These are phyloP conservation scores for Calephelis nemesis DNA, from an alignment of 1,140 invertebrate genomes.

Conservation along the genomic window DNA sequence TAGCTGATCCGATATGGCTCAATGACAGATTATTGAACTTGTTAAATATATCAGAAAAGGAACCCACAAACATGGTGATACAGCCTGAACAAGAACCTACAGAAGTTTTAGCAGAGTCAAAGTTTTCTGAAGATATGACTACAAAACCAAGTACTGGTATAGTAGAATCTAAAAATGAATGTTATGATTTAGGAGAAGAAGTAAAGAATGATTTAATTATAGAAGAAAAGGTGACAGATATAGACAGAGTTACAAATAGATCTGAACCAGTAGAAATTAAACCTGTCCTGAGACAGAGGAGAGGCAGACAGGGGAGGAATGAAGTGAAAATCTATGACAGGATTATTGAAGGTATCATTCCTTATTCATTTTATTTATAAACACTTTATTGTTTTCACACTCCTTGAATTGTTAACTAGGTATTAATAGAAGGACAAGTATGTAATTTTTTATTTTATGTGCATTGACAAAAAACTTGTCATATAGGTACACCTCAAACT, in stretches of 20 bases:
- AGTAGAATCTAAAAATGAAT: background rate
- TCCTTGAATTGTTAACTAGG: too few relatives aligned
- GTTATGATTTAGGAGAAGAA: slow-evolving; percentile 6
- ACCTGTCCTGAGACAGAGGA: slow-evolving; percentile 52
- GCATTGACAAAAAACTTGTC: too few relatives aligned
- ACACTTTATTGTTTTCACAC: too few relatives aligned
- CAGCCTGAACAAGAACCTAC: slow-evolving; percentile 1
- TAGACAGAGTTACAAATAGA: slow-evolving; percentile 35
- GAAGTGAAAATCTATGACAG: slow-evolving; percentile 78
- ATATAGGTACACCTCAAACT: too few relatives aligned
- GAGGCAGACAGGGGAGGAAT: slow-evolving; percentile 61
- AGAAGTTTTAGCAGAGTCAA: slow-evolving; percentile 2
- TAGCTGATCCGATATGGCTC: slow-evolving; percentile 77
- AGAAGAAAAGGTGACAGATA: slow-evolving; percentile 29
- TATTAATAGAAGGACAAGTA: too few relatives aligned
- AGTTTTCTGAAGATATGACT: background rate
- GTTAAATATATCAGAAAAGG: slow-evolving; percentile 32
- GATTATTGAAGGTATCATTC: slow-evolving; percentile 66
- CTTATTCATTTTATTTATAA: background rate
- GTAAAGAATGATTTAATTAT: slow-evolving; percentile 33
- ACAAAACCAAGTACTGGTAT: background rate
- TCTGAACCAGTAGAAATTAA: slow-evolving; percentile 55
- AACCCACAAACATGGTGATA: slow-evolving; percentile 30
- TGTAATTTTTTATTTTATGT: too few relatives aligned
- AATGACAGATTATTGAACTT: slow-evolving; percentile 72